Conservation (phyloP, 2,797 vertebrate species). For the Chelon labrosus region DNA sequence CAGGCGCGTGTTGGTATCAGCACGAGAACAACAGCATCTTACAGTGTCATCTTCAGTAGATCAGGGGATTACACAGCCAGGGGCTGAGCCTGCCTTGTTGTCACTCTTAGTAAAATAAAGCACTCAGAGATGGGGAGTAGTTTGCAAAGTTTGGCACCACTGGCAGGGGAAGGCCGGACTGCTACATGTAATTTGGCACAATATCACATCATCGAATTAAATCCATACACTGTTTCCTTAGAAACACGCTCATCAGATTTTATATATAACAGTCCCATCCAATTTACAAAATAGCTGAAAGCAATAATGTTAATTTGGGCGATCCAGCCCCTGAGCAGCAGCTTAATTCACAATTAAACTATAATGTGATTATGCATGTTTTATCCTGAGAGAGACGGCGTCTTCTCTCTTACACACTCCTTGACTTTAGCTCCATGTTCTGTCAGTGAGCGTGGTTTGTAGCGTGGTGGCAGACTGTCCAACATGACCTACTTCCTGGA, state of each 20-base stretch:
- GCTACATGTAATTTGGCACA: not conserved
- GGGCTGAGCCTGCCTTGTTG: constrained; percentile 64
- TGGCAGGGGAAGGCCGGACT: not conserved
- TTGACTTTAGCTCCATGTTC: constrained; percentile 51
- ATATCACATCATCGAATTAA: constrained; percentile 9
- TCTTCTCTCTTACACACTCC: constrained; percentile 35
- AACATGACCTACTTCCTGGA: constrained; percentile 85
- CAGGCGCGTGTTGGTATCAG: constrained; percentile 33
- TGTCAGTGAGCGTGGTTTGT: constrained; percentile 43
- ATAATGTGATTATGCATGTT: constrained; percentile 29
- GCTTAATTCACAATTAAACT: constrained; percentile 43
- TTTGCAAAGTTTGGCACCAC: constrained; percentile 44
- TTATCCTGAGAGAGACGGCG: constrained; percentile 5
- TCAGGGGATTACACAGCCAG: constrained; percentile 77
- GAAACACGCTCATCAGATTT: constrained; percentile 15
- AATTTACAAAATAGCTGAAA: constrained; percentile 45
- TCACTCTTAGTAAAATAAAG: constrained; percentile 56
- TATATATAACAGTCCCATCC: constrained; percentile 11
- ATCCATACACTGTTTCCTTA: not conserved
- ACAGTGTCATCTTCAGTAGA: constrained; percentile 71
- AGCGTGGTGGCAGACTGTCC: constrained; percentile 66
- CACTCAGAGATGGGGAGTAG: constrained; percentile 38
- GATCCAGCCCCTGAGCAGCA: constrained; percentile 28
- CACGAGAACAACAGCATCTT: constrained; percentile 73
- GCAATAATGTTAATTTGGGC: constrained; percentile 33